Base-by-base conservation (phyloP, 2,888 invertebrate genomes). In the Ctena decussata region DNA sequence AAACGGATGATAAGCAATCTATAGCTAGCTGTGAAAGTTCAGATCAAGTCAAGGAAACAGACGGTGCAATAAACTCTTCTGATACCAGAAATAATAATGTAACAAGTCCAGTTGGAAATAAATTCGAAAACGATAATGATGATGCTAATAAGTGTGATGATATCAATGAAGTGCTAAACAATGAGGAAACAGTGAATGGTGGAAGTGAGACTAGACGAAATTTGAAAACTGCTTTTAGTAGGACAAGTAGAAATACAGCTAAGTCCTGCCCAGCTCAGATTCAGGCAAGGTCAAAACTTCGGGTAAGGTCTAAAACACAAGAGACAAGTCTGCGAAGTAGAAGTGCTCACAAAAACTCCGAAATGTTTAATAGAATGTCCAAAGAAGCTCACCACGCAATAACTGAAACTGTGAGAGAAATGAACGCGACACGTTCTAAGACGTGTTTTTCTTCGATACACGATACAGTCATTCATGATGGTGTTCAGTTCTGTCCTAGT, bases 351-450 rank as follows among this genome's bases (percentile, higher is more conserved):
- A 82, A 85, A 53, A 80, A 84, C 39, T 74, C 80, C 2, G 86
- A 85, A 44, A 84, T 92, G 83, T 92, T 93, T 77, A 90, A 91
- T 8, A 84, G 89, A 30, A 93, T 94, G 94, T 94, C 94, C 8
- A 74, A 86, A 27, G 94, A 94, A 77, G 94, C 93, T 0, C 92
- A 92, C 35, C 91, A 91, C 60, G 94, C 94, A 44, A 89, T 93
- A 27, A 90, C 90, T 0, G 93, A 94, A 82, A 94, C 93, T 0
- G 89, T 93, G 46, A 86, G 87, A 41, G 94, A 93, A 71, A 91
- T 92, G 90, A 88, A 88, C 27, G 75, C 82, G 24, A 70, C 76
- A 15, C 37, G 41, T 11, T 32, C 77, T 15, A 53, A 72, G 39
- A 73, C 57, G 12, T 41, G 32, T 18, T 27, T 76, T n/a, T 24